Evolutionary conservation across 1,140 invertebrate species (phyloP), one percentile per base, ranked within the genome.

Genomic region (Halyomorpha halys): DNA sequence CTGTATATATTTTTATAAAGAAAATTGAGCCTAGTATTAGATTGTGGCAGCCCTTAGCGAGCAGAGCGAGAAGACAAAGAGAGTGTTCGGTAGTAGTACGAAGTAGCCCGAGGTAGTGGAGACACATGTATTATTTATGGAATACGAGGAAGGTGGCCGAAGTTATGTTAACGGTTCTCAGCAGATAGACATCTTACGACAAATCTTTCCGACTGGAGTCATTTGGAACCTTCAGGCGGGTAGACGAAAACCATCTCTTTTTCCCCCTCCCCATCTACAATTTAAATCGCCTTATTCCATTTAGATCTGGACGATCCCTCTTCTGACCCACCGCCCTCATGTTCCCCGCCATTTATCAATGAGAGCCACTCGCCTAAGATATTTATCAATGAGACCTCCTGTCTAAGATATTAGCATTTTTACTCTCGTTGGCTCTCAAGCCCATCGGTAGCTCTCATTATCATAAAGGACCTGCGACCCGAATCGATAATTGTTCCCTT

Each of bases 191-290:
- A 21, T 19, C 21, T 19, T 5, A n/a, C 47, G 47, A 49, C 47
- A 18, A 18, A 19, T 49, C n/a, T 47, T 15, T 8, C 47, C 47
- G 11, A 13, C 15, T 4, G 15, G 45, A n/a, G 47, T 49, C 47
- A 49, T 49, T 49, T 49, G 9, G 47, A 49, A n/a, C 47, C 21
- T 49, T 49, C 47, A 49, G 47, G 5, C 2, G 6, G 2, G 21
- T 16, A 49, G 47, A 49, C 47, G 47, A 49, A 49, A 49, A 16
- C 47, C 47, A 49, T 49, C 47, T 21, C 21, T 49, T 21, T 49
- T 21, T 49, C 47, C n/a, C 47, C n/a, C n/a, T 16, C n/a, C 47
- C 14, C 4, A 49, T 49, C 21, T 49, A 49, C 47, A 49, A 49
- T 49, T 49, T 49, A 49, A 49, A 49, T 49, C 21, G 47, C 21